A percentile compares a stretch with the other conserved stretches of the same genome.
phyloP scores from a whole-genome alignment of 2,888 invertebrate species.

The Andrena bucephala region DNA sequence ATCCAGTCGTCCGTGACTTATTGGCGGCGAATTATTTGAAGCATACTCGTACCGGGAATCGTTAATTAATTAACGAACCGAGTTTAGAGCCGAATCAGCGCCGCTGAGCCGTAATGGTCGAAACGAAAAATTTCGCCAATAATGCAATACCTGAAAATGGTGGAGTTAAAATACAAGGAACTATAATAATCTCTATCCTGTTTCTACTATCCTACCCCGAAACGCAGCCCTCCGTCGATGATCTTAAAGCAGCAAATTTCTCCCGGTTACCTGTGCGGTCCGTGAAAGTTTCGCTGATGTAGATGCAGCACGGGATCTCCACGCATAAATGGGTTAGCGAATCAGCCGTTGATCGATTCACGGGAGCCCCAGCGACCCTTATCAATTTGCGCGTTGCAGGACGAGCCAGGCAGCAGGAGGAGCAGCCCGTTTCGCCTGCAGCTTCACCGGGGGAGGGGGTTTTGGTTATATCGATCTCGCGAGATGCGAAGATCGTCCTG shows the following conservation, averaged over 20 bases:
- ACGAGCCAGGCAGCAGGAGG: conserved; percentile 5
- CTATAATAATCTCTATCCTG: too few relatives aligned
- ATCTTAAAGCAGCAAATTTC: too few relatives aligned
- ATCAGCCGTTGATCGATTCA: conserved; percentile 25
- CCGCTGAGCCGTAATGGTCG: not conserved
- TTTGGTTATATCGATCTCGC: conserved; percentile 66
- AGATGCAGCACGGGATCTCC: not conserved
- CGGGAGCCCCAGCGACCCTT: conserved; percentile 24
- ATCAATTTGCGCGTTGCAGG: conserved; percentile 20
- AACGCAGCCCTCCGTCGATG: too few relatives aligned
- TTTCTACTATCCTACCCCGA: too few relatives aligned
- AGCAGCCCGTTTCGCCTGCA: conserved; percentile 55
- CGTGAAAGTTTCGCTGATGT: not conserved
- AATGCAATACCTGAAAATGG: not conserved
- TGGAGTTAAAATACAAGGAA: not conserved
- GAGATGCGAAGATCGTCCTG: conserved; percentile 58
- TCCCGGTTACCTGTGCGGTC: too few relatives aligned
- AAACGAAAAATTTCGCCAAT: not conserved
- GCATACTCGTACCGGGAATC: too few relatives aligned
- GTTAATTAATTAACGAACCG: conserved; percentile 16
- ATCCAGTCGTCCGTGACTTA: not conserved
- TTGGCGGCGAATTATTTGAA: not conserved
- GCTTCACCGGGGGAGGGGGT: conserved; percentile 33
- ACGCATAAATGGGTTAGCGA: conserved; percentile 21
- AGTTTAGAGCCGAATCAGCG: not conserved